Percentiles rank a stretch among this genome's conserved stretches.
Evolutionary conservation across 2,888 invertebrate genomes (phyloP).

Genomic region (Penaeus monodon): DNA sequence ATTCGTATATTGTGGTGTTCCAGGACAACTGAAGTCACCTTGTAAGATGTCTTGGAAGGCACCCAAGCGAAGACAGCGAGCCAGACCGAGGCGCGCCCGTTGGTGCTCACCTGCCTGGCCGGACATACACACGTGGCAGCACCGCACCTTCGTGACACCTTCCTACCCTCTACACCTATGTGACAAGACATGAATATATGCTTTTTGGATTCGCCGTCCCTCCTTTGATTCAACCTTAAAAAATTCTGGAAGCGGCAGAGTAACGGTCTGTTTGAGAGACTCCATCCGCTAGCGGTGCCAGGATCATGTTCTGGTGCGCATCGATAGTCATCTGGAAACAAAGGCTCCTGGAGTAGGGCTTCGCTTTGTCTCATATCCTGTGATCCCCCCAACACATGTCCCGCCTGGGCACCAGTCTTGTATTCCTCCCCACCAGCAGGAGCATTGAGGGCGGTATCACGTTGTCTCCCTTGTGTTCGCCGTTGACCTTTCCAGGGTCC

Average conservation of each 20-base stretch:
- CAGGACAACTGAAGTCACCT: slow-evolving; percentile 30
- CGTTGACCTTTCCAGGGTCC: too few species aligned
- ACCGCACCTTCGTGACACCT: slow-evolving; percentile 53
- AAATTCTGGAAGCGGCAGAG: background rate
- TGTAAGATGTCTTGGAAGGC: slow-evolving; percentile 42
- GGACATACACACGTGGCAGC: slow-evolving; percentile 60
- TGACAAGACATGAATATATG: background rate
- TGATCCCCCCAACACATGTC: slow-evolving; percentile 49
- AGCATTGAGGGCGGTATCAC: background rate
- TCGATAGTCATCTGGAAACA: slow-evolving; percentile 61
- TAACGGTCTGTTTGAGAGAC: background rate
- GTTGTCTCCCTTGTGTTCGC: too few species aligned
- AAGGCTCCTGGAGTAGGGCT: slow-evolving; percentile 59
- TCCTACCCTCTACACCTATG: slow-evolving; percentile 34
- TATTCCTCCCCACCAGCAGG: slow-evolving; percentile 17
- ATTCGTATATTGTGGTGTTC: background rate
- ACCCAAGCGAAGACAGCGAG: slow-evolving; percentile 38
- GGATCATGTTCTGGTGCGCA: slow-evolving; percentile 57
- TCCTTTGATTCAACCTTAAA: background rate
- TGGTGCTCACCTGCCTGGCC: slow-evolving; percentile 60
- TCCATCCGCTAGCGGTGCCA: slow-evolving; percentile 30
- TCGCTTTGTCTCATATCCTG: slow-evolving; percentile 63
- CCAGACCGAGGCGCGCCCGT: slow-evolving; percentile 40
- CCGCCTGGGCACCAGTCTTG: slow-evolving; percentile 26
- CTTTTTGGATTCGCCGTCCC: background rate